Conservation (phyloP, 2,797 vertebrate genomes). For the Muscicapa comitata region DNA sequence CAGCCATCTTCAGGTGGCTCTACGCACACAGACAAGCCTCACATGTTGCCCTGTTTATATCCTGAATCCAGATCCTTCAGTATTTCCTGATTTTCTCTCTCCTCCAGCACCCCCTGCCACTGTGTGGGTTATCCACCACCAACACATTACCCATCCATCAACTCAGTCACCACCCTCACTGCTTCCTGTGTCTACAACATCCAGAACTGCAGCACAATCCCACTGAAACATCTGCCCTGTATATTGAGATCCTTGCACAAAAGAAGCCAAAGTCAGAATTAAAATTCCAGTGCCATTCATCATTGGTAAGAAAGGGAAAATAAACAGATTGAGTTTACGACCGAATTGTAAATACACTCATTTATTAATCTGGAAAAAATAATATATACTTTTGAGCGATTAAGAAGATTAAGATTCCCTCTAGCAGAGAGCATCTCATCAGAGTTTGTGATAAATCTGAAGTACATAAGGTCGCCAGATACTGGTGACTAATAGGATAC, state of each 20-base stretch:
- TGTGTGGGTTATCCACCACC: rapidly evolving
- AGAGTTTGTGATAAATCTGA: not conserved
- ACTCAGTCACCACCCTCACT: not conserved
- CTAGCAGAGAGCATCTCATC: not conserved
- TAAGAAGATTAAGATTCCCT: not conserved
- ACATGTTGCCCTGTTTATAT: rapidly evolving
- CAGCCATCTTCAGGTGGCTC: not conserved
- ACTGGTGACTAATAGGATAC: not conserved
- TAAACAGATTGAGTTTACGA: not conserved
- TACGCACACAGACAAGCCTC: not conserved
- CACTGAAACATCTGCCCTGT: rapidly evolving
- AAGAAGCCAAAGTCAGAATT: not conserved
- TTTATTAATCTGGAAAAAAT: not conserved
- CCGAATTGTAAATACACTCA: not conserved
- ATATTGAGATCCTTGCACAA: rapidly evolving
- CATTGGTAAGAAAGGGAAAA: not conserved
- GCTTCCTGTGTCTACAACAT: rapidly evolving
- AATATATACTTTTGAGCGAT: not conserved
- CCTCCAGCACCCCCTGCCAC: not conserved
- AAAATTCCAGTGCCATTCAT: not conserved
- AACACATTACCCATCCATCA: rapidly evolving
- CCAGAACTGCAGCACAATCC: too few relatives aligned
- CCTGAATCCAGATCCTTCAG: not conserved
- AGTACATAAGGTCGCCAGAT: not conserved
- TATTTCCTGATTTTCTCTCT: not conserved